phyloP scores from a whole-genome alignment of 2,113 vertebrate species.

The Bubalus kerabau region DNA sequence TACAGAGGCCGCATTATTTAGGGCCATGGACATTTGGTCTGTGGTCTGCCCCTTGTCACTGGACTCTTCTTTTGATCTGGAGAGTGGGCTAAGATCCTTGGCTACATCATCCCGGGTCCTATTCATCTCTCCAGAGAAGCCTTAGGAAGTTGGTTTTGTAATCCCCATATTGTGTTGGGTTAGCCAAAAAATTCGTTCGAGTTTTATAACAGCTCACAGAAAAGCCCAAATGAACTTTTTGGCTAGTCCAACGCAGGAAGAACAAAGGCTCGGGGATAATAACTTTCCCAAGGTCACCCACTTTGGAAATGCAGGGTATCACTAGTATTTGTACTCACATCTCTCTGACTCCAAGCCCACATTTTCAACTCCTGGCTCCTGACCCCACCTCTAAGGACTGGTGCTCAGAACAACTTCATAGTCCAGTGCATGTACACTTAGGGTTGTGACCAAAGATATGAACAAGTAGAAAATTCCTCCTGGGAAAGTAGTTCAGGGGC shows the following conservation, averaged over 20 bases:
- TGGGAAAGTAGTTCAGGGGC: neutral
- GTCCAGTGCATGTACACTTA: neutral
- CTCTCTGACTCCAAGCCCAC: neutral
- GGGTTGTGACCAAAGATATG: neutral
- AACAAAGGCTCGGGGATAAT: neutral
- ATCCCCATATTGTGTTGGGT: neutral
- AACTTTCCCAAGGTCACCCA: neutral
- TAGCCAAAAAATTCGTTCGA: neutral
- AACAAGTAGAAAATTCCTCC: neutral
- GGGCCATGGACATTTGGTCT: neutral
- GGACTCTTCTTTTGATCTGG: neutral
- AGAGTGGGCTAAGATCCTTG: neutral
- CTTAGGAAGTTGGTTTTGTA: neutral
- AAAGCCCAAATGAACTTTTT: neutral
- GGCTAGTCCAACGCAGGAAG: neutral
- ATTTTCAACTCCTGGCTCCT: neutral
- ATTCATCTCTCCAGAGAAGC: neutral
- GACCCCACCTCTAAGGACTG: neutral
- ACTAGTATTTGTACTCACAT: neutral
- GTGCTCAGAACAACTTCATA: neutral
- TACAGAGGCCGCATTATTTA: accelerated
- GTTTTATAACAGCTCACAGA: neutral
- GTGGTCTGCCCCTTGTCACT: neutral
- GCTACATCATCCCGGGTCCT: neutral
- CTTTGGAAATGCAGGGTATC: neutral